Conservation (phyloP, 2,888 invertebrate species). For the Isoperla grammatica region DNA sequence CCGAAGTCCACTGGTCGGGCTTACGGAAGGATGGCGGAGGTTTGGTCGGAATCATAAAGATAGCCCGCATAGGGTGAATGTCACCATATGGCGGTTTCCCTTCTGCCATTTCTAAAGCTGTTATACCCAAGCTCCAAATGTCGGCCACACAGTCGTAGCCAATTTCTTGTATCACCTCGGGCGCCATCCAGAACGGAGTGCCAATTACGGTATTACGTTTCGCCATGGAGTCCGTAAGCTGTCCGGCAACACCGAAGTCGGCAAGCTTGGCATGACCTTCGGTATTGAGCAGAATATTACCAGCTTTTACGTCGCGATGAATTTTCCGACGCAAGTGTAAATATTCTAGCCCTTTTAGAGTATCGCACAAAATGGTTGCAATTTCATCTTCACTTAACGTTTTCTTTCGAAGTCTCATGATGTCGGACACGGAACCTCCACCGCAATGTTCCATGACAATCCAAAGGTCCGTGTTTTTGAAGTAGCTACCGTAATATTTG, state of each 20-base stretch:
- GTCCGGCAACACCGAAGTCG: constrained; percentile 98
- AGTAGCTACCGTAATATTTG: constrained; percentile 99
- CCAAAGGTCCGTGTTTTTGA: constrained; percentile 98
- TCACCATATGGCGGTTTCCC: constrained; percentile 97
- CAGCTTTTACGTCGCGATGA: constrained; percentile 94
- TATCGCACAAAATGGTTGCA: constrained; percentile 91
- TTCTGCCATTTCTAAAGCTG: constrained; percentile 99
- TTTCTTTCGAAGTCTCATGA: constrained; percentile 96
- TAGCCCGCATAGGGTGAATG: constrained; percentile 91
- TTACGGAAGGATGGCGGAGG: constrained; percentile 97
- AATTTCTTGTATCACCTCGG: constrained; percentile 97
- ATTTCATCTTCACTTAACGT: constrained; percentile 95
- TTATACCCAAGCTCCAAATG: constrained; percentile 97
- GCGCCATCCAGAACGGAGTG: constrained; percentile 98
- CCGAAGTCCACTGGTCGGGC: constrained; percentile 92
- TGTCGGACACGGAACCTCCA: constrained; percentile 98
- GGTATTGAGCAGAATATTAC: constrained; percentile 94
- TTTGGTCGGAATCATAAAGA: constrained; percentile 99
- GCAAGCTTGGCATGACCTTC: constrained; percentile 98
- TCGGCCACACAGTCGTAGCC: constrained; percentile 99
- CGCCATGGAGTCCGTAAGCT: constrained; percentile 97
- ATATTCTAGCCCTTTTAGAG: constrained; percentile 93
- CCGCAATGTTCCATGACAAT: constrained; percentile 99
- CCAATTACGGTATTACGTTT: constrained; percentile 93
- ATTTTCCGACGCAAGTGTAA: constrained; percentile 94